Evolutionary conservation across 2,113 vertebrate genomes (phyloP), one percentile per base, ranked within the genome.

Genomic region (Scortum barcoo): DNA sequence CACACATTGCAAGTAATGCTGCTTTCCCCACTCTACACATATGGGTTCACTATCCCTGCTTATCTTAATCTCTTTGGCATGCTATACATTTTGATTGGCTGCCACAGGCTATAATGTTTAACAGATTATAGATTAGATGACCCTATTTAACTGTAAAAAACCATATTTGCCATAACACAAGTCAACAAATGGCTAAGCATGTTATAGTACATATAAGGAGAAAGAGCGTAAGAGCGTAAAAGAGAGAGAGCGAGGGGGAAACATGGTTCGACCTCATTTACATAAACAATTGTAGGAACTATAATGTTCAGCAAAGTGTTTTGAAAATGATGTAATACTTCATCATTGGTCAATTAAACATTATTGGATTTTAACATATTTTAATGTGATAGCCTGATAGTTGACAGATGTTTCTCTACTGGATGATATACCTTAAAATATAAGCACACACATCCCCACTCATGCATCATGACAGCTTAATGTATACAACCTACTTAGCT

Each of bases 51-150:
- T 14, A 57, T 84, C 48, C 40, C 28, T 54, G 63, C 76, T 89
- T 78, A 86, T 91, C 78, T 79, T 78, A 82, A 91, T 92, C 85
- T 91, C 72, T 77, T 80, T 74, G 42, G 73, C 73, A 72, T 70
- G 56, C 63, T 80, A 72, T 78, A 85, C 46, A 77, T 79, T 85
- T 83, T 78, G 79, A 89, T 85, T 88, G 86, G 86, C 36, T 85
- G 86, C 90, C 87, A 76, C 60, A 40, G 85, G 90, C 82, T 69
- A 66, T 44, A 62, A 62, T 72, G 65, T 85, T 84, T 65, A 79
- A 84, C 67, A 91, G 89, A 92, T 86, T 85, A 85, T n/a, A 90
- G 81, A 92, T 89, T 84, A 91, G 75, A 80, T 88, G 50, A 92
- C 92, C 89, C 84, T 80, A 83, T 93, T 93, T 87, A 78, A 84